Base-by-base conservation (phyloP, 2,113 vertebrate genomes). In the Irena cyanogastra region DNA sequence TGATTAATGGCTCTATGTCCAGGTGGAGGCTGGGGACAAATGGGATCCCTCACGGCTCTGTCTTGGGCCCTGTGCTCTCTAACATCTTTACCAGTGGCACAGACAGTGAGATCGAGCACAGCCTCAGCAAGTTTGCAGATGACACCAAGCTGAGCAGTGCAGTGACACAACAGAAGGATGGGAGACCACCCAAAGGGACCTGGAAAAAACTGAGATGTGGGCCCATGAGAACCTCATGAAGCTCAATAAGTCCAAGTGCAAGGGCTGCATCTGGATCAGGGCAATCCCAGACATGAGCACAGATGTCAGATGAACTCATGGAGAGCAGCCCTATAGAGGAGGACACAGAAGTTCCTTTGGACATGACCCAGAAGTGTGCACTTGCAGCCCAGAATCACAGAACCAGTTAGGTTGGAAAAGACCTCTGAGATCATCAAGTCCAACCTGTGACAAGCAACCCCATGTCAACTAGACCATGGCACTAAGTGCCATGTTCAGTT, bases 51-150 rank as follows among this genome's bases (percentile, higher is more conserved):
- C 11, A 4, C 35, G 30, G 35, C n/a, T 75, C 50, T 41, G 9
- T 41, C 19, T n/a, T n/a, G 42, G 42, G 50, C 20, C 35, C 2
- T 0, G 16, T 57, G 52, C 42, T 41, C 52, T 57, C 26, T 65
- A 7, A 4, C 23, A 5, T 11, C 35, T 65, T 23, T 30, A 24
- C 13, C 30, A 30, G 35, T 30, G 52, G 30, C 13, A 7, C 70
- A 64, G 15, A 47, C 59, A 64, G 39, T 37, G 57, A 33, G n/a
- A 28, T 57, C 0, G 0, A 21, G 42, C 3, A 1, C 60, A 85
- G 8, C 24, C 30, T 56, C 60, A 24, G 42, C 28, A n/a, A 10
- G 16, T 37, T 35, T 80, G 85, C 27, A 42, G 18, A 23, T 57
- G 31, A n/a, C 69, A 24, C 27, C 37, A 42, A 42, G 57, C 76